These are phyloP conservation scores for Himalopsyche phryganea DNA, from an alignment of 1,140 invertebrate species.

Conservation along the genomic window DNA sequence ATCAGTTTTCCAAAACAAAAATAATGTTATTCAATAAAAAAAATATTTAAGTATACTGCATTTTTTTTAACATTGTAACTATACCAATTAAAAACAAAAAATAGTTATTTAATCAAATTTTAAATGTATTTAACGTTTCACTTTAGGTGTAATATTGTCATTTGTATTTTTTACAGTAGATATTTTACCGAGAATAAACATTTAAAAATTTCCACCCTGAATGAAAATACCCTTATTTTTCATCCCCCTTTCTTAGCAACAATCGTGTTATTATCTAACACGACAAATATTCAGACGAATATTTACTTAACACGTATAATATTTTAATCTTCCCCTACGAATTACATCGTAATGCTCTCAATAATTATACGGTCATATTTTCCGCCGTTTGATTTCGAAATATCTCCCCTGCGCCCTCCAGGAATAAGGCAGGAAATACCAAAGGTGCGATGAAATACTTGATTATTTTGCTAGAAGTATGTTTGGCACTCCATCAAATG, in stretches of 20 bases:
- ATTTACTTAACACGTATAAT: constrained; percentile 59
- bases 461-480: constrained; percentile 21
- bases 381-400: background rate
- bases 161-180: too few species aligned
- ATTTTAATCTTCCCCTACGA: constrained; percentile 57
- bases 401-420: background rate
- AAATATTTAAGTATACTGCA: too few species aligned
- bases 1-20: too few species aligned
- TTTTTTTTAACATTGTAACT: too few species aligned
- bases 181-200: too few species aligned
- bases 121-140: too few species aligned
- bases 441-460: background rate
- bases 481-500: constrained; percentile 34
- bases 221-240: background rate
- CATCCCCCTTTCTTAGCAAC: constrained; percentile 12
- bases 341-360: constrained; percentile 37
- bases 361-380: constrained; percentile 4
- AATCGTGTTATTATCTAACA: constrained; percentile 37
- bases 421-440: background rate
- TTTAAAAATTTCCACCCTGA: too few species aligned
- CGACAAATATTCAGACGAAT: constrained; percentile 58
- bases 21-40: too few species aligned
- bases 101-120: too few species aligned
- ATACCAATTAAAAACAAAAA: too few species aligned
- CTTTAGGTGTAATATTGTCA: too few species aligned